These are phyloP conservation scores for Gymnoscopelus braueri DNA, from an alignment of 2,797 vertebrate species.

Conservation along the genomic window DNA sequence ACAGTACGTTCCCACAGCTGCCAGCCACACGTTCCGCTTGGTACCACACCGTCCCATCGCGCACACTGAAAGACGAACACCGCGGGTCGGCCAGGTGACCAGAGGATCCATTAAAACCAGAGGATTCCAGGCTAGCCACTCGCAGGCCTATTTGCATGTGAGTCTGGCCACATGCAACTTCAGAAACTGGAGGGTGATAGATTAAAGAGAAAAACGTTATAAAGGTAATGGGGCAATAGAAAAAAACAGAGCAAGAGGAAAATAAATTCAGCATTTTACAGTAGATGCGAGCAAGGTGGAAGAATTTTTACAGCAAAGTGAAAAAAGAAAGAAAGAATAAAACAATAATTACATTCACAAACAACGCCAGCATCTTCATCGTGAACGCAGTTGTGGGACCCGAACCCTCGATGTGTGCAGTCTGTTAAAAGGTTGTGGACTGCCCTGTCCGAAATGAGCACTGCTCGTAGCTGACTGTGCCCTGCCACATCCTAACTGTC, in stretches of 20 bases:
- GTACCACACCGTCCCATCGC: constrained; percentile 59
- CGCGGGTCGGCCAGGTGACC: constrained; percentile 57
- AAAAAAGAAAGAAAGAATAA: too few species aligned
- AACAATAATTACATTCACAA: constrained; percentile 46
- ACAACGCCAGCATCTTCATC: constrained; percentile 35
- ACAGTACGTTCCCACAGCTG: constrained; percentile 67
- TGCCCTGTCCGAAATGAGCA: constrained; percentile 56
- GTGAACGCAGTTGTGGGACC: background rate
- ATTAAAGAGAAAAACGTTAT: too few species aligned
- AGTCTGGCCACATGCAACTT: constrained; percentile 57
- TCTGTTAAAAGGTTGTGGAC: background rate
- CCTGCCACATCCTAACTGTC: constrained; percentile 66
- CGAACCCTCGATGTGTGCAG: constrained; percentile 13
- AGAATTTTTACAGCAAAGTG: too few species aligned
- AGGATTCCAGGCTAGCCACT: background rate
- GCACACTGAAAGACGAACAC: constrained; percentile 40
- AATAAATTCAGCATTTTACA: background rate
- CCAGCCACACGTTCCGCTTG: constrained; percentile 44
- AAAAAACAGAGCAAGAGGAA: too few species aligned
- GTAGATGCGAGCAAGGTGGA: too few species aligned
- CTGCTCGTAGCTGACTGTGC: constrained; percentile 18
- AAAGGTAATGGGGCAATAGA: background rate
- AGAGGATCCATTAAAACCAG: constrained; percentile 55
- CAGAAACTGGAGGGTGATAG: background rate
- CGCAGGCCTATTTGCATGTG: constrained; percentile 54